Conservation (phyloP, 2,888 invertebrate genomes). For the Drosophila dives region DNA sequence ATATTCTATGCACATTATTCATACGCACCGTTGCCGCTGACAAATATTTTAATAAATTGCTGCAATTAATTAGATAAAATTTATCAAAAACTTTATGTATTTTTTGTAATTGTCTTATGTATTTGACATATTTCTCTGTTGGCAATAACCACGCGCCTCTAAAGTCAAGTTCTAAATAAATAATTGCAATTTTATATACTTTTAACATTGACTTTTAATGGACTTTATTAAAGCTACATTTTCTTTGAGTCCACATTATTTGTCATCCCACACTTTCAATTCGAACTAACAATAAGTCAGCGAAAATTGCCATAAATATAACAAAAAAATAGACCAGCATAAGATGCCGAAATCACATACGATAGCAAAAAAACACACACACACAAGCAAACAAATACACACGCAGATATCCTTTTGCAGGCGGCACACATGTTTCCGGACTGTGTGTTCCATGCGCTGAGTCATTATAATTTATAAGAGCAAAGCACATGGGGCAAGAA, state of each 20-base stretch:
- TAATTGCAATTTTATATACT: constrained; percentile 52
- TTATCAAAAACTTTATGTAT: background rate
- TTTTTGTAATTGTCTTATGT: constrained; percentile 5
- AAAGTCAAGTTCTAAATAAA: constrained; percentile 18
- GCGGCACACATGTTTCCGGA: constrained; percentile 65
- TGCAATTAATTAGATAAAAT: background rate
- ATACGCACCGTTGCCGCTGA: constrained; percentile 25
- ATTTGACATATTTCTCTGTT: background rate
- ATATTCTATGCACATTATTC: constrained; percentile 45
- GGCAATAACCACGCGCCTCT: background rate
- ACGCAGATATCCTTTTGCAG: constrained; percentile 14
- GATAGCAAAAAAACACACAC: constrained; percentile 24
- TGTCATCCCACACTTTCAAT: constrained; percentile 44
- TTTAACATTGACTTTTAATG: constrained; percentile 49
- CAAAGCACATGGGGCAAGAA: constrained; percentile 39
- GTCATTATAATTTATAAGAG: constrained; percentile 76
- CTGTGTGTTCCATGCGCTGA: constrained; percentile 59
- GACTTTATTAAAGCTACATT: constrained; percentile 36
- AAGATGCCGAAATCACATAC: constrained; percentile 22
- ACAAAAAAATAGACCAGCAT: constrained; percentile 27
- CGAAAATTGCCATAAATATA: constrained; percentile 62
- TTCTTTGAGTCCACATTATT: constrained; percentile 27
- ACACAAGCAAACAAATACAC: constrained; percentile 17
- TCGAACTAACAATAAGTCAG: constrained; percentile 57
- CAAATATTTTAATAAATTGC: background rate